Evolutionary conservation across 2,888 invertebrate genomes (phyloP).

Genomic region (Neuroscelio doddi): DNA sequence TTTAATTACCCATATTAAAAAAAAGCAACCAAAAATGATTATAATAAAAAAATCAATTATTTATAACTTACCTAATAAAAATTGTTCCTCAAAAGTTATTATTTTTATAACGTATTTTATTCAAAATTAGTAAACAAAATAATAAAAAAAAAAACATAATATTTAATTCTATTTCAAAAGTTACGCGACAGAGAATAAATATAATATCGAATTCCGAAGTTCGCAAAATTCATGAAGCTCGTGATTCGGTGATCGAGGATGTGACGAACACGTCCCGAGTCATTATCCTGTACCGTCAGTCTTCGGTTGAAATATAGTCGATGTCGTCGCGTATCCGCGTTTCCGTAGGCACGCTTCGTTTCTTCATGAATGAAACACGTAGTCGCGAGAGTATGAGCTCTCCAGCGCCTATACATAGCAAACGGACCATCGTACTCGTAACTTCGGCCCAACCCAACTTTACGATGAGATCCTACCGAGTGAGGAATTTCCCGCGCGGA

Average conservation of each 20-base stretch:
- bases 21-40: too few species aligned
- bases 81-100: too few species aligned
- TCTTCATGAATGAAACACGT: conserved; percentile 66
- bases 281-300: conserved; percentile 67
- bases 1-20: too few species aligned
- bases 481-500: conserved; percentile 47
- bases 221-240: conserved; percentile 17
- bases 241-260: conserved; percentile 52
- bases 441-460: conserved; percentile 26
- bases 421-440: conserved; percentile 23
- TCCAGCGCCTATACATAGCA: conserved; percentile 29
- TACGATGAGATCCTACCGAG: conserved; percentile 38
- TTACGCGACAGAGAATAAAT: too few species aligned
- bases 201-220: not conserved
- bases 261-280: conserved; percentile 61
- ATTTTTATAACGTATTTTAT: too few species aligned
- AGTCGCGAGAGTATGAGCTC: conserved; percentile 25
- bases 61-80: too few species aligned
- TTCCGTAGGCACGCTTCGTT: conserved; percentile 67
- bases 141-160: too few species aligned
- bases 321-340: conserved; percentile 57
- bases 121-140: too few species aligned
- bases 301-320: conserved; percentile 66
- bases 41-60: too few species aligned
- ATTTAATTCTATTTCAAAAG: too few species aligned